Conservation (phyloP, 2,888 invertebrate genomes). For the Choristoneura rosaceana region DNA sequence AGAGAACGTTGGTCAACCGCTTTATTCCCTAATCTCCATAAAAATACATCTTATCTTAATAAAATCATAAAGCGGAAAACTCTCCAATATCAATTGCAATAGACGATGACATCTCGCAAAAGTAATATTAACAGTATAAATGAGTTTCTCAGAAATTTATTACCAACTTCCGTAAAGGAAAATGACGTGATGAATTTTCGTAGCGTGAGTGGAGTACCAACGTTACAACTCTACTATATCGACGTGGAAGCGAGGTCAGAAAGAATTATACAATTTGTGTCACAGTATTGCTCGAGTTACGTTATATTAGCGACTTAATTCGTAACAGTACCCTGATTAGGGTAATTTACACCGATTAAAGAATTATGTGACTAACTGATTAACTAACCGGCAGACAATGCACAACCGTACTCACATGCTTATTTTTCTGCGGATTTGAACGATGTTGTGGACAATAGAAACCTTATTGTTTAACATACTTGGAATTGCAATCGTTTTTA, state of each 20-base stretch:
- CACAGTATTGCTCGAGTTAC: background rate
- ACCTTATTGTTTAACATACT: no score
- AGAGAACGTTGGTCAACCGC: background rate
- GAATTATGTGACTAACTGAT: no score
- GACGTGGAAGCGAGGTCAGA: slow-evolving; percentile 33
- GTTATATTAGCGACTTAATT: slow-evolving; percentile 2
- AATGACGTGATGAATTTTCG: slow-evolving; percentile 32
- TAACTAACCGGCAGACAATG: no score
- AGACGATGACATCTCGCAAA: slow-evolving; percentile 9
- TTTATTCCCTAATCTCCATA: slow-evolving; percentile 16
- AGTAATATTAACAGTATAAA: slow-evolving; percentile 31
- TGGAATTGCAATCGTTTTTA: no score
- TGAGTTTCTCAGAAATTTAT: slow-evolving; percentile 32
- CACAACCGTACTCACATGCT: no score
- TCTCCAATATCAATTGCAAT: slow-evolving; percentile 1
- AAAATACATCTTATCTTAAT: slow-evolving; percentile 7
- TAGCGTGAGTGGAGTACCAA: slow-evolving; percentile 29
- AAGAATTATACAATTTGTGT: slow-evolving; percentile 25
- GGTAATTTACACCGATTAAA: no score
- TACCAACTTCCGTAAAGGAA: slow-evolving; percentile 31
- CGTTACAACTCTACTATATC: slow-evolving; percentile 24
- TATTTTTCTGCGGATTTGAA: no score
- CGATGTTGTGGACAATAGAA: no score
- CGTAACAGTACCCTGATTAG: background rate
- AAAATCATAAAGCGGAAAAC: slow-evolving; percentile 6